Base-by-base conservation (phyloP, 2,113 vertebrate genomes). In the Varanus salvator region DNA sequence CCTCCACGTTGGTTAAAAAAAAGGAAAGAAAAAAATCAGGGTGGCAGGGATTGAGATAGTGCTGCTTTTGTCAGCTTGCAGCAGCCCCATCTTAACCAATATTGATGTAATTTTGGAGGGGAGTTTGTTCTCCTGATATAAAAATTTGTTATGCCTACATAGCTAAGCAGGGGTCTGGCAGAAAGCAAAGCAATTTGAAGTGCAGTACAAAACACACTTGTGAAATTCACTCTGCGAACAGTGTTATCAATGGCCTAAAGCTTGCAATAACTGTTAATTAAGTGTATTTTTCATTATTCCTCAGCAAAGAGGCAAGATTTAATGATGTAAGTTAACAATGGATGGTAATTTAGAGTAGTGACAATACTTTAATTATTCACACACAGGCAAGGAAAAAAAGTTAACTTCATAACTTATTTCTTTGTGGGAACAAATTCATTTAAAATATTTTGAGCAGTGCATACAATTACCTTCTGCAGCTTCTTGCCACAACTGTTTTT, bases 341-440 rank as follows among this genome's bases (percentile, higher is more conserved):
- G 97, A 96, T 94, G 96, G 96, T 97, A 97, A 98, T 97, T 97
- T 97, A 96, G 96, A 97, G 97, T 97, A 94, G 93, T 97, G 97
- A 97, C 97, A 97, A 97, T 97, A 96, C 96, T 97, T 97, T 97
- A 97, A 98, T 98, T 98, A 97, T 97, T 97, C 97, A 96, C 96
- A 96, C 95, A 92, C 95, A 96, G 50, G 96, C 96, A 97, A 52
- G 71, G 21, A n/a, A 44, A 72, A 85, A 96, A 97, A 97, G 96
- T 97, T 97, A 97, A 96, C 97, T 97, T 96, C 95, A 91, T 95
- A 97, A 97, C 96, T 97, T 98, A 96, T 95, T 97, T 97, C 96
- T 97, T 96, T 95, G 93, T 94, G 94, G 91, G 96, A 97, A 96
- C 95, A 96, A 95, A 91, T 96, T 97, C 94, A 96, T 96, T 97